Evolutionary conservation across 2,797 vertebrate species (phyloP).

Genomic region (Rhabdophis nuchalis): DNA sequence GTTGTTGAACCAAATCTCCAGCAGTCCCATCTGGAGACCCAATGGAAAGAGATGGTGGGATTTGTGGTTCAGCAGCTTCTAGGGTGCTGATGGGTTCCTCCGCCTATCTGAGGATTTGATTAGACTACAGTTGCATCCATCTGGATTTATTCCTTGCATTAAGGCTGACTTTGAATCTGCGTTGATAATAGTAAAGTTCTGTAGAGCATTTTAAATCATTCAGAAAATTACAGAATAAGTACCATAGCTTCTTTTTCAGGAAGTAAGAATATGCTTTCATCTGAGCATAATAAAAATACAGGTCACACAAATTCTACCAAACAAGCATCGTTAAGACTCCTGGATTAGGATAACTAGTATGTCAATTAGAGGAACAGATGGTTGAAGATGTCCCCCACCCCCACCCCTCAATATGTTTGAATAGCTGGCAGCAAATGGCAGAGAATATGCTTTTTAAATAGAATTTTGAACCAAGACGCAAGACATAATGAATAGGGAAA

Average conservation of each 20-base stretch:
- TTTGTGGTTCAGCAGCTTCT: neutral
- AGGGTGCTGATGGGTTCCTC: neutral
- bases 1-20: neutral
- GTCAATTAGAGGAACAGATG: neutral
- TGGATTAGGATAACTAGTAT: neutral
- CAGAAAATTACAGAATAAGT: neutral
- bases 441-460: neutral
- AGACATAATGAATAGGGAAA: neutral
- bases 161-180: neutral
- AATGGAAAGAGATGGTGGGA: neutral
- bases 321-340: neutral
- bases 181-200: neutral
- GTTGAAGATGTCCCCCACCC: neutral
- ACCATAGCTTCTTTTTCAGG: neutral
- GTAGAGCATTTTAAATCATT: neutral
- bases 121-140: neutral
- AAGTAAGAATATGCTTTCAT: neutral
- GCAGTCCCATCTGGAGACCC: neutral
- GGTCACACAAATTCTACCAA: neutral
- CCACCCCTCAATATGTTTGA: neutral
- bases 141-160: neutral
- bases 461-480: neutral
- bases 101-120: neutral
- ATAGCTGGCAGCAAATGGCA: neutral
- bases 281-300: neutral